Percentiles rank a stretch among this genome's conserved stretches.
These are phyloP conservation scores for Oncorhynchus nerka DNA, from an alignment of 2,113 vertebrate genomes.

Conservation along the genomic window DNA sequence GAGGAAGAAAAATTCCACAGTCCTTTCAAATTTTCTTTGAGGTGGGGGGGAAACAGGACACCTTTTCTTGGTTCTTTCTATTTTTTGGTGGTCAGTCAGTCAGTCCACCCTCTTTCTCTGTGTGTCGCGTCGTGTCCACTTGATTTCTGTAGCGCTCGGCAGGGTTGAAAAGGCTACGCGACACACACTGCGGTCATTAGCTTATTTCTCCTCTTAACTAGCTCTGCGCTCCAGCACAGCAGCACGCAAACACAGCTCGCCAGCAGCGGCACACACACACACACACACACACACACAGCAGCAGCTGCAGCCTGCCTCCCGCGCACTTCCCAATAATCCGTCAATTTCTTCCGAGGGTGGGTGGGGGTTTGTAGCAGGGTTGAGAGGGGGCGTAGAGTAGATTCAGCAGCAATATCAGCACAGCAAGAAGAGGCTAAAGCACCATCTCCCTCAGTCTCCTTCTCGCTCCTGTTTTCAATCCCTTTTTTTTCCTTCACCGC, in stretches of 20 bases:
- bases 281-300: background rate
- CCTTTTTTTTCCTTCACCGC: background rate
- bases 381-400: too few species aligned
- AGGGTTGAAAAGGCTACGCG: slow-evolving; percentile 46
- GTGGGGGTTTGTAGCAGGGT: slow-evolving; percentile 25
- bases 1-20: slow-evolving; percentile 59
- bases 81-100: slow-evolving; percentile 66
- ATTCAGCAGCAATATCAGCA: too few species aligned
- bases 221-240: slow-evolving; percentile 68
- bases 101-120: slow-evolving; percentile 41
- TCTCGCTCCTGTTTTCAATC: slow-evolving; percentile 8
- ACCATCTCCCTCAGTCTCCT: slow-evolving; percentile 31
- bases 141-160: slow-evolving; percentile 39
- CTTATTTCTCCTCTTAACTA: slow-evolving; percentile 64
- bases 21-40: slow-evolving; percentile 63
- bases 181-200: slow-evolving; percentile 63
- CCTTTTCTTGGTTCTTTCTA: slow-evolving; percentile 52
- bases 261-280: slow-evolving; percentile 11
- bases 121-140: slow-evolving; percentile 51
- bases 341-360: slow-evolving; percentile 72
- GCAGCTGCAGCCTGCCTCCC: slow-evolving; percentile 76
- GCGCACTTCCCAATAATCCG: slow-evolving; percentile 77
- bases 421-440: background rate
- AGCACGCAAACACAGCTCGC: slow-evolving; percentile 53
- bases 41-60: slow-evolving; percentile 14